A percentile compares a stretch with the other conserved stretches of the same genome.
Evolutionary conservation across 2,113 vertebrate species (phyloP).

Genomic region (Isichthys henryi): DNA sequence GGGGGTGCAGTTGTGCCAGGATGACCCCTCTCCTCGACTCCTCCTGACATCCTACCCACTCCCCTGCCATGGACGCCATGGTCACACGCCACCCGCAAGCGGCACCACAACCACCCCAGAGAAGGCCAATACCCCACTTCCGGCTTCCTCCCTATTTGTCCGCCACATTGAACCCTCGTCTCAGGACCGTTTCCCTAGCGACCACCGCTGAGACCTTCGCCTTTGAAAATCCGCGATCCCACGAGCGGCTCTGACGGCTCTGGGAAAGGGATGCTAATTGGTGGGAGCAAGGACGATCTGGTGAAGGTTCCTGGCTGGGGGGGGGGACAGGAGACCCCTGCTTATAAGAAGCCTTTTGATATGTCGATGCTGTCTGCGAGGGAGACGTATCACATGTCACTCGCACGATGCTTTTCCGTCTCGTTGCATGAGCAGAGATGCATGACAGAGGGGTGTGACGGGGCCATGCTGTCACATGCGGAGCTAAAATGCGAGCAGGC

Average conservation of each 20-base stretch:
- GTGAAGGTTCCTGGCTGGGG: conserved; percentile 10
- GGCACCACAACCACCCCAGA: not conserved
- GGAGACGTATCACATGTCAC: conserved; percentile 30
- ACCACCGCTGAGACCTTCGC: conserved; percentile 29
- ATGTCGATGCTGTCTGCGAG: conserved; percentile 45
- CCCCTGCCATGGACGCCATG: too few relatives aligned
- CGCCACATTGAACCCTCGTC: not conserved
- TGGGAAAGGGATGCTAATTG: conserved; percentile 30
- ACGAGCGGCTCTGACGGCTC: not conserved
- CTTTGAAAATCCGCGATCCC: conserved; percentile 6
- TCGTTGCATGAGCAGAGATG: conserved; percentile 35
- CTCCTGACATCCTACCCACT: conserved; percentile 53
- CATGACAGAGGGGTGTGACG: conserved; percentile 16
- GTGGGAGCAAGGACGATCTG: not conserved
- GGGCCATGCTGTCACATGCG: not conserved
- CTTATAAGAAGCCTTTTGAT: conserved; percentile 54
- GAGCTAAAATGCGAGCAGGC: not conserved
- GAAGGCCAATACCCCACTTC: conserved; percentile 40
- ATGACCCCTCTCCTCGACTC: conserved; percentile 55
- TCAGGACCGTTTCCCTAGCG: conserved; percentile 29
- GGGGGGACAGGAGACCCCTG: conserved; percentile 27
- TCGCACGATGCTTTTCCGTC: conserved; percentile 40
- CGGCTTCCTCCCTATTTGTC: conserved; percentile 25
- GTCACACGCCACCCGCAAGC: not conserved
- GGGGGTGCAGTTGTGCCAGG: conserved; percentile 50